phyloP scores from a whole-genome alignment of 2,888 invertebrate species.

The Pollenia angustigena region DNA sequence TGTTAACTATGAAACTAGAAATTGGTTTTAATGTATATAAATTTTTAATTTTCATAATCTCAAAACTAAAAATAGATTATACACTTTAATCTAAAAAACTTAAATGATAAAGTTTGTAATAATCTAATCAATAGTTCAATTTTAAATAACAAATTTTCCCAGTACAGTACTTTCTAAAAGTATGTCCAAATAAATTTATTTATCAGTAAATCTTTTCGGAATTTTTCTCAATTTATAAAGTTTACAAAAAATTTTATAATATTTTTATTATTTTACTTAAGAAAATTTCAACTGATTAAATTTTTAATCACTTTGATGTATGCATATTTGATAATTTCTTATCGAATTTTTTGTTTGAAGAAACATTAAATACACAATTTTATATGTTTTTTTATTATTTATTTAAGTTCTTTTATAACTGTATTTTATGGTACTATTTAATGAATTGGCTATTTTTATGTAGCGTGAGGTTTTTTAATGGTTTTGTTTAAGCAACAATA shows the following conservation, averaged over 20 bases:
- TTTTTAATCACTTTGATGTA: no score
- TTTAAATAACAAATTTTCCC: background rate
- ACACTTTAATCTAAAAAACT: background rate
- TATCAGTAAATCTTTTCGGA: no score
- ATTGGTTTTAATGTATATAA: no score
- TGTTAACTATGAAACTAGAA: no score
- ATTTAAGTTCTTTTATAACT: background rate
- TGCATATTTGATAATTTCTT: no score
- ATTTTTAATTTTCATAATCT: background rate
- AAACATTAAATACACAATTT: no score
- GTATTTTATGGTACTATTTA: background rate
- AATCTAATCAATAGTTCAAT: constrained; percentile 31
- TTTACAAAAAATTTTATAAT: no score
- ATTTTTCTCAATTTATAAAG: no score
- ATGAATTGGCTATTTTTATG: background rate
- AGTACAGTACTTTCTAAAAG: background rate
- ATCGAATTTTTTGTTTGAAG: no score
- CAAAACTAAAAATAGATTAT: background rate
- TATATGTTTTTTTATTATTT: background rate
- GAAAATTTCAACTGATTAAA: no score
- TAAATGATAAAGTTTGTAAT: constrained; percentile 5
- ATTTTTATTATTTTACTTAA: no score
- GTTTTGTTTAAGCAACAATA: no score
- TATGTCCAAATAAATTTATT: background rate
- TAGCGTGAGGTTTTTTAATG: background rate